Conservation (phyloP, 1,140 invertebrate species). For the Conus ventricosus region DNA sequence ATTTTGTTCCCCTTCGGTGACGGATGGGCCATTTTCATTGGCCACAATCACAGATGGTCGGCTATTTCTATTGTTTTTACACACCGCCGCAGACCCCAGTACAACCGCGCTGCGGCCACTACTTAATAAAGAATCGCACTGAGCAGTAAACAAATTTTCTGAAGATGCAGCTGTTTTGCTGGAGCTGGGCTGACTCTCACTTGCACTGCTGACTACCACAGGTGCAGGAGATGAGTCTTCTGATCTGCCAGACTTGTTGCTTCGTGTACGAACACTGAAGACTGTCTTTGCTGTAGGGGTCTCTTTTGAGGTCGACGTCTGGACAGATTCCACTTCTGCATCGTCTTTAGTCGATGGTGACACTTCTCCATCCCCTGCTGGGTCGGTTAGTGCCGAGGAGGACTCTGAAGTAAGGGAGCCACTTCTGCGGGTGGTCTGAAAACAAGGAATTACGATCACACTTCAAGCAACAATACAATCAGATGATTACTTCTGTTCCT, state of each 20-base stretch:
- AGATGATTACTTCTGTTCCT: too few relatives aligned
- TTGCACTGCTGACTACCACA: background rate
- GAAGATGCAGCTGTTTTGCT: background rate
- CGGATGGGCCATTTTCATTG: background rate
- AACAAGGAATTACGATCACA: background rate
- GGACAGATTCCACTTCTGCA: background rate
- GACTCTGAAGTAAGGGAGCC: background rate
- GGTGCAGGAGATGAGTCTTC: background rate
- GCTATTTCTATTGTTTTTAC: background rate
- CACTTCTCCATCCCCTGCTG: background rate
- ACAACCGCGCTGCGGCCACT: background rate
- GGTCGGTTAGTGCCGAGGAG: background rate
- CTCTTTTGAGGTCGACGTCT: background rate
- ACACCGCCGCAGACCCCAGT: background rate
- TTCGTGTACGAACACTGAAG: background rate
- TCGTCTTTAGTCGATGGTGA: background rate
- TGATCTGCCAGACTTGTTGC: background rate
- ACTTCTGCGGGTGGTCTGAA: background rate
- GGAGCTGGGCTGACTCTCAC: background rate
- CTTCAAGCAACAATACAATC: too few relatives aligned
- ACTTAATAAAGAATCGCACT: background rate
- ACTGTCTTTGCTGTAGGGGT: background rate
- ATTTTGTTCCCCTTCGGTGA: background rate
- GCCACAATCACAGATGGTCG: background rate
- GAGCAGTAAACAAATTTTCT: background rate